Evolutionary conservation across 2,888 invertebrate species (phyloP).

Genomic region (Brassicogethes aeneus): DNA sequence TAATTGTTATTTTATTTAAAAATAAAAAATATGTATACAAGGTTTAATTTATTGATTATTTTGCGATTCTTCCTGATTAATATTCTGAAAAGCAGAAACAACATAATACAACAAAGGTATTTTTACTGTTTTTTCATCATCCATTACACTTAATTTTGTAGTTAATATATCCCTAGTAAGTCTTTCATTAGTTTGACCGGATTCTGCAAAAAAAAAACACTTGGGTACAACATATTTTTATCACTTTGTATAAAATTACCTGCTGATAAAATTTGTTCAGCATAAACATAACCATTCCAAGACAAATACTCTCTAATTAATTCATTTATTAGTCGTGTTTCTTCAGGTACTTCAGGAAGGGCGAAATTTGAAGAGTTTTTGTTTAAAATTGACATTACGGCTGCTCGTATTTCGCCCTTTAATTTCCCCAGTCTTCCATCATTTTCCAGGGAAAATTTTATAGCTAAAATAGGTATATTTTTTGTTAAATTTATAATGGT

Average conservation of each 20-base stretch:
- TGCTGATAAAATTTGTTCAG: constrained; percentile 39
- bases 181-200: constrained; percentile 1
- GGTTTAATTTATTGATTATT: not conserved
- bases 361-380: constrained; percentile 26
- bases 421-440: constrained; percentile 37
- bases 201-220: too few species aligned
- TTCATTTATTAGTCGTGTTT: constrained; percentile 51
- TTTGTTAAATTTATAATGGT: constrained; percentile 1
- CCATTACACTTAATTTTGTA: not conserved
- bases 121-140: constrained; percentile 1
- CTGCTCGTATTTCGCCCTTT: constrained; percentile 37
- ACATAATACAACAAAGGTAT: constrained; percentile 2
- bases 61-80: not conserved
- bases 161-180: not conserved
- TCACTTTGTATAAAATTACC: constrained; percentile 21
- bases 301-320: constrained; percentile 57
- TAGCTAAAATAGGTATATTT: constrained; percentile 28
- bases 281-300: constrained; percentile 64
- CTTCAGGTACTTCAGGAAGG: constrained; percentile 34
- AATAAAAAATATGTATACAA: not conserved
- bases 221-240: not conserved
- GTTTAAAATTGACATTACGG: constrained; percentile 38
- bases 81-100: constrained; percentile 1
- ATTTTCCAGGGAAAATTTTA: constrained; percentile 36
- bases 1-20: not conserved